A percentile compares a stretch with the other conserved stretches of the same genome.
Evolutionary conservation across 2,113 vertebrate genomes (phyloP).

Genomic region (Nesospiza acunhae): DNA sequence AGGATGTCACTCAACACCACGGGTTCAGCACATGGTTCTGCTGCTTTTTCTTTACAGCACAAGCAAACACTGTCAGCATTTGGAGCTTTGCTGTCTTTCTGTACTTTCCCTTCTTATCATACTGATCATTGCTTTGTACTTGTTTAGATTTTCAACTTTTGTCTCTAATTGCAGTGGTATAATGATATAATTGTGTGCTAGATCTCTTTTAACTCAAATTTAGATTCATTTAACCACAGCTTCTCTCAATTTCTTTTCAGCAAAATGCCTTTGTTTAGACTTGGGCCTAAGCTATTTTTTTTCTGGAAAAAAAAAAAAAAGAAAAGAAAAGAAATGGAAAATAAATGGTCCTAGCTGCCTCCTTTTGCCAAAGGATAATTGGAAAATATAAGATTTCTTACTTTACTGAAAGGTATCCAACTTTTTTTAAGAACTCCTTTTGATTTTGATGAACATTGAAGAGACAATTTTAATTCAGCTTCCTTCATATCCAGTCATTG

Average conservation of each 20-base stretch:
- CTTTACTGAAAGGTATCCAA: neutral
- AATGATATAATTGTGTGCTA: neutral
- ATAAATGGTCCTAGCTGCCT: neutral
- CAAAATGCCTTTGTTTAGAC: neutral
- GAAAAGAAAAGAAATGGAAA: neutral
- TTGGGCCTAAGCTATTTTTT: neutral
- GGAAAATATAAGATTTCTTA: neutral
- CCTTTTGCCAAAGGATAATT: neutral
- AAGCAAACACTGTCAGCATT: neutral
- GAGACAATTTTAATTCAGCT: neutral
- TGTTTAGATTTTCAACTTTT: neutral
- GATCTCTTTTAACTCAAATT: neutral
- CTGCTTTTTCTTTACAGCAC: neutral
- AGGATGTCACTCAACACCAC: neutral
- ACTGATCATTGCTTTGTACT: neutral
- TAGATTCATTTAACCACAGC: neutral
- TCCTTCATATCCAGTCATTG: neutral
- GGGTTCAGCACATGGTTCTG: neutral
- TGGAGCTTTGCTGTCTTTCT: neutral
- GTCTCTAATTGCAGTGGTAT: neutral
- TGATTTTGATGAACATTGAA: neutral
- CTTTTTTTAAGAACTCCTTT: neutral
- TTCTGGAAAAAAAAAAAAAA: neutral
- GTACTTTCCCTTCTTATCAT: neutral
- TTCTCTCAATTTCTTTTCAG: neutral